Conservation (phyloP, 2,797 vertebrate species). For the Sphaeramia orbicularis region DNA sequence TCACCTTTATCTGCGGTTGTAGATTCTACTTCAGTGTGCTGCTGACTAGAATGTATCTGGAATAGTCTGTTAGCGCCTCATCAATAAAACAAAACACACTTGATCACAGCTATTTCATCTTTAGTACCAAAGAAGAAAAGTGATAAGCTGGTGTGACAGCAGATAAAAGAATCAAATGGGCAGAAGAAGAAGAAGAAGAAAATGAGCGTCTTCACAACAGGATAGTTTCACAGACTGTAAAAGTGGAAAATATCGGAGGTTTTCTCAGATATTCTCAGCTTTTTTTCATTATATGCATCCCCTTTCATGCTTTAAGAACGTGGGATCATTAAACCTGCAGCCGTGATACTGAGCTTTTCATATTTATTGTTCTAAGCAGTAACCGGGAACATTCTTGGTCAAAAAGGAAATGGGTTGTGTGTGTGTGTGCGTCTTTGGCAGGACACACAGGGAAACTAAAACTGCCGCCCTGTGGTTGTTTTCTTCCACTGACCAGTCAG, state of each 20-base stretch:
- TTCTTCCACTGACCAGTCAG: too few species aligned
- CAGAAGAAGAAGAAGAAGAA: conserved; percentile 24
- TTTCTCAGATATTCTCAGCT: not conserved
- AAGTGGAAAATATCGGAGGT: conserved; percentile 8
- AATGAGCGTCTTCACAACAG: conserved; percentile 29
- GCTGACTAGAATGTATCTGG: not conserved
- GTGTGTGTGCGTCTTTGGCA: conserved; percentile 13
- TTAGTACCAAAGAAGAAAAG: conserved; percentile 19
- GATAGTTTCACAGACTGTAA: not conserved
- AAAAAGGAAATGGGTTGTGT: not conserved
- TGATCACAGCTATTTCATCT: conserved; percentile 37
- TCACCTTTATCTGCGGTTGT: not conserved
- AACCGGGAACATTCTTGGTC: not conserved
- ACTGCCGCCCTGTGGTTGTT: too few species aligned
- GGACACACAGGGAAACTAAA: not conserved
- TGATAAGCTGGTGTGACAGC: not conserved
- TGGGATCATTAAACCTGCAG: not conserved
- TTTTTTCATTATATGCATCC: not conserved
- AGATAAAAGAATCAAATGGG: conserved; percentile 15
- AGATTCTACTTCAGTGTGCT: not conserved
- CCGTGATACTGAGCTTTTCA: conserved; percentile 17
- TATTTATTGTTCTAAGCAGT: not conserved
- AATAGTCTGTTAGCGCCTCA: conserved; percentile 6
- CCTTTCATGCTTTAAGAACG: not conserved
- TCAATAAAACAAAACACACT: conserved; percentile 33